phyloP scores from a whole-genome alignment of 2,113 vertebrate species.

The Cichladusa arquata region DNA sequence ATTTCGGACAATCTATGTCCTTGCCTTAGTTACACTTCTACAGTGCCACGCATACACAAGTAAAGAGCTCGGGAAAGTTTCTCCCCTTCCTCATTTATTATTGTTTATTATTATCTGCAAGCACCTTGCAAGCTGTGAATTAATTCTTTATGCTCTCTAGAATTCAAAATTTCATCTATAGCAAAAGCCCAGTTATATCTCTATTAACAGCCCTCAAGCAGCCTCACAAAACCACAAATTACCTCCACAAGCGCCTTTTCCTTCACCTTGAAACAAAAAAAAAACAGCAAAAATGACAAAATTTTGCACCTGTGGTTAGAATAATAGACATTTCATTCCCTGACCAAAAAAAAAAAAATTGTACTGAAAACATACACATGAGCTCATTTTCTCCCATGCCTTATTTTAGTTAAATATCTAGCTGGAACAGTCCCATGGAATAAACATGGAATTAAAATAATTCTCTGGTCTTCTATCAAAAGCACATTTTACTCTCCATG shows the following conservation, averaged over 20 bases:
- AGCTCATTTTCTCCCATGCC: neutral
- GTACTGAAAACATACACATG: neutral
- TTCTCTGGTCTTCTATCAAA: neutral
- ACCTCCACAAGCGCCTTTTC: neutral
- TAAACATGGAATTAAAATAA: neutral
- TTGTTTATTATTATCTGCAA: neutral
- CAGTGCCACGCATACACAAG: accelerated
- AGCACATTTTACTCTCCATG: neutral
- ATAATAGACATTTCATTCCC: neutral
- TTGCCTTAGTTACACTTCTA: accelerated
- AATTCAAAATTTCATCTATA: neutral
- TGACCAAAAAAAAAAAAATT: neutral
- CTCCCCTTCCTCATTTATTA: neutral
- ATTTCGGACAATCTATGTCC: neutral
- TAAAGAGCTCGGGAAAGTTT: neutral
- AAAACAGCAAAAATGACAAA: neutral
- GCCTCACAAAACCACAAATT: neutral
- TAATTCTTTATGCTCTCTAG: neutral
- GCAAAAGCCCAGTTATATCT: neutral
- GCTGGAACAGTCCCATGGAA: neutral
- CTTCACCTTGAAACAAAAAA: neutral
- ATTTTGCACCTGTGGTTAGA: neutral
- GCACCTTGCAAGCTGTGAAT: neutral
- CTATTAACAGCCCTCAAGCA: neutral
- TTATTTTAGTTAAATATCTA: neutral